Base-by-base conservation (phyloP, 2,888 invertebrate species). In the Pediacus dermestoides region DNA sequence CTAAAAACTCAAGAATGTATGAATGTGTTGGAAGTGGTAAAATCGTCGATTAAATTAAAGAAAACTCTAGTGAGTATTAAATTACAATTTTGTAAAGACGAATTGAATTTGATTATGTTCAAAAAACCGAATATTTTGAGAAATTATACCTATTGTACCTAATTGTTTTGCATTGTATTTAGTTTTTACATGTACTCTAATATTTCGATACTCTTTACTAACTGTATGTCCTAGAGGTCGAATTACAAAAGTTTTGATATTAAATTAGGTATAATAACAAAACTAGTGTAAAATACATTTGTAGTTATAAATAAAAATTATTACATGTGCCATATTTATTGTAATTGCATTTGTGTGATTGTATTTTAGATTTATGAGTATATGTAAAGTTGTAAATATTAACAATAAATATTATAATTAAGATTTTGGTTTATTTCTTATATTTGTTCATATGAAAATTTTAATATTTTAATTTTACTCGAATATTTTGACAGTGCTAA, bases 281-380 rank as follows among this genome's bases (percentile, higher is more conserved):
- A 42, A 44, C 50, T 47, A 46, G 32, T 44, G 42, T 43, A 48
- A 48, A 28, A 46, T 44, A 35, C 27, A 37, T 33, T 15, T 41
- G 44, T 46, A 50, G 47, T 33, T 13, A 10, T 10, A 7, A 15
- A 31, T 3, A 16, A 30, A 27, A 34, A 46, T 52, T 55, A 60
- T 53, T 62, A 61, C 56, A 58, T 63, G 63, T 63, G 62, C 60
- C 57, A 63, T 59, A 62, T 58, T 58, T 60, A 63, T 53, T 61
- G 61, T 62, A 61, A 57, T 58, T 57, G 60, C 57, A 59, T 58
- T 58, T 54, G 61, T 63, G 63, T 63, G 61, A 57, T 54, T 58
- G 61, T 61, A 60, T 38, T 55, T 52, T 55, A 57, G 53, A 55
- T 40, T 50, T 50, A 48, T 46, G 40, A 48, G 37, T 49, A 45